Base-by-base conservation (phyloP, 1,140 invertebrate genomes). In the Leptinotarsa texana region DNA sequence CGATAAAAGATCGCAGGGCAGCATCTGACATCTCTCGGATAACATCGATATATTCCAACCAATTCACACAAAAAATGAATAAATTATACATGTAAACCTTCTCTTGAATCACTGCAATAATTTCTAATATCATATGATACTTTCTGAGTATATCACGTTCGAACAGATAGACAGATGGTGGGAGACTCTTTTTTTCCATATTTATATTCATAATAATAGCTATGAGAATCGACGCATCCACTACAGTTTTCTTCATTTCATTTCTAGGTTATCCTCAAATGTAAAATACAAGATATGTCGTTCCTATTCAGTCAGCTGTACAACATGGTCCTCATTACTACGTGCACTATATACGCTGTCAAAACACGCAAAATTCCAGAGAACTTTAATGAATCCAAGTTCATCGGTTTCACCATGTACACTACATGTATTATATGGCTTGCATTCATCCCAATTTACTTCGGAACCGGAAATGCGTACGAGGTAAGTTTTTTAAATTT, bases 381-480 rank as follows among this genome's bases (percentile, higher is more conserved):
- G 80, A 93, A 93, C 77, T 94, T 94, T 84, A 94, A 93, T 85
- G 91, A 92, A 82, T 90, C 90, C 49, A 92, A 92, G 82, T 91
- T 91, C 82, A 91, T 92, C 75, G 90, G 92, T 13, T 93, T 94
- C 82, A 92, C 92, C 13, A 93, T 93, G 92, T 94, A 94, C 84
- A 91, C 91, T 4, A 93, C 92, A 0, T 93, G 92, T 80, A 91
- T 94, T 61, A 92, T 93, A 68, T 93, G 92, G 92, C 80, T 93
- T 33, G 92, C 92, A 4, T 93, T 93, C 81, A 89, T 93, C 48
- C 91, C 92, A 0, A 92, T 94, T 74, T 93, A 92, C 82, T 93
- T 92, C 78, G 91, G 90, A 3, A 92, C 91, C 13, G 88, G 88
- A 13, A 89, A 91, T 80, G 90, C 92, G 68, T 89, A 89, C 80